A percentile compares a stretch with the other conserved stretches of the same genome.
phyloP scores from a whole-genome alignment of 2,113 vertebrate genomes.

The Tetrao urogallus region DNA sequence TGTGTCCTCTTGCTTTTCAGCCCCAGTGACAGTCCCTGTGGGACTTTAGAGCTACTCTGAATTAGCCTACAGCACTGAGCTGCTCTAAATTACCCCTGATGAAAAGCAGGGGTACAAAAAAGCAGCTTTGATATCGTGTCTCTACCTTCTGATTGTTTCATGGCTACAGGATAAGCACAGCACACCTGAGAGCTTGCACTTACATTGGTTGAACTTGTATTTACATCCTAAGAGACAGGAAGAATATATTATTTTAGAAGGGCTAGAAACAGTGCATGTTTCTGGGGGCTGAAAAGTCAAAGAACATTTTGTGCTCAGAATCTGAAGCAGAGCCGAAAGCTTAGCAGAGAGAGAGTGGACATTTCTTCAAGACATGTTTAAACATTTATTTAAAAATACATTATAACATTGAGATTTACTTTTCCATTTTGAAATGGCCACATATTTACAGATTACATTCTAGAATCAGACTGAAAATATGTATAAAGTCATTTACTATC shows the following conservation, averaged over 20 bases:
- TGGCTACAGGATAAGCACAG: accelerated
- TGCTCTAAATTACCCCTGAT: not conserved
- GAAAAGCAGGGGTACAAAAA: not conserved
- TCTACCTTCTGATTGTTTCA: not conserved
- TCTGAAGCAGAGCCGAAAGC: not conserved
- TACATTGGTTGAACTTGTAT: not conserved
- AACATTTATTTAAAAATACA: not conserved
- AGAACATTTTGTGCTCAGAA: not conserved
- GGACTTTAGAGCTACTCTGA: not conserved
- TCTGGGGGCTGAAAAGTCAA: not conserved
- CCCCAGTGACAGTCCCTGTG: not conserved
- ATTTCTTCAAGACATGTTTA: not conserved
- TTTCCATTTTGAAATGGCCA: not conserved
- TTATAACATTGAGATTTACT: not conserved
- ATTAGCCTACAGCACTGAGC: not conserved
- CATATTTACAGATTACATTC: not conserved
- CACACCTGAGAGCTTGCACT: not conserved
- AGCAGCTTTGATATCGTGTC: accelerated
- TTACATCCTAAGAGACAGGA: not conserved
- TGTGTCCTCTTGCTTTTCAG: not conserved
- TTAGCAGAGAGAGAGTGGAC: accelerated
- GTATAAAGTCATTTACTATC: not conserved
- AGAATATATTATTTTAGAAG: not conserved
- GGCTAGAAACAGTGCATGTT: not conserved
- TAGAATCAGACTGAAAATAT: not conserved